Conservation (phyloP, 2,888 invertebrate species). For the Meiosimyza platycephala region DNA sequence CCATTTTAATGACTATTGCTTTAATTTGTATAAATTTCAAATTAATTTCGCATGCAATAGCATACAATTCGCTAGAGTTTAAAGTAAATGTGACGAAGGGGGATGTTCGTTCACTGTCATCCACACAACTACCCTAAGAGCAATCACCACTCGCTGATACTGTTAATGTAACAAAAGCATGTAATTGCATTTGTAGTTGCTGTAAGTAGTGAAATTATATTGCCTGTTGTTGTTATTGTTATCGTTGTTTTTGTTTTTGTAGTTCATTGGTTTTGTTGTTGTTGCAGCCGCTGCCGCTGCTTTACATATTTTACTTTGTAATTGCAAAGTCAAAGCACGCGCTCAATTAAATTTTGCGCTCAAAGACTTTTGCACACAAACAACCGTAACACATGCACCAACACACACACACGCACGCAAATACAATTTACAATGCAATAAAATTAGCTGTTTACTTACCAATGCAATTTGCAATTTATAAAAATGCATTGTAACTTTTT, state of each 20-base stretch:
- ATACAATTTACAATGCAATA: not conserved
- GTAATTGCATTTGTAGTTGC: constrained; percentile 19
- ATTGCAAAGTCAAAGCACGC: constrained; percentile 42
- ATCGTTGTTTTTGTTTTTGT: not conserved
- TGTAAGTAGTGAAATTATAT: too few species aligned
- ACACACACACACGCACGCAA: constrained; percentile 8
- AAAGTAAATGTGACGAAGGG: too few species aligned
- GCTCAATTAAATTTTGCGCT: constrained; percentile 32
- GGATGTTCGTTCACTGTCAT: too few species aligned
- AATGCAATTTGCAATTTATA: constrained; percentile 5
- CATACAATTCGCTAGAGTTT: constrained; percentile 2
- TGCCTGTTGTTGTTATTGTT: constrained; percentile 10
- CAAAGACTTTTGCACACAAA: not conserved
- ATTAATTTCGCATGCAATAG: constrained; percentile 1
- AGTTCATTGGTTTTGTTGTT: not conserved
- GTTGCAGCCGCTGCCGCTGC: constrained; percentile 11
- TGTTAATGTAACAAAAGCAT: constrained; percentile 14
- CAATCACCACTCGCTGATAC: not conserved
- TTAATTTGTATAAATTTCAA: constrained; percentile 18
- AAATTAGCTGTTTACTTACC: constrained; percentile 12
- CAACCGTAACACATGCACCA: not conserved
- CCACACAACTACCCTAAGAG: too few species aligned
- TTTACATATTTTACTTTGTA: constrained; percentile 39
- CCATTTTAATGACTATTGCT: constrained; percentile 14
- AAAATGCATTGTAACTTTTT: too few species aligned